Evolutionary conservation across 2,113 vertebrate genomes (phyloP), one percentile per base, ranked within the genome.

Genomic region (Spea multiplicata): DNA sequence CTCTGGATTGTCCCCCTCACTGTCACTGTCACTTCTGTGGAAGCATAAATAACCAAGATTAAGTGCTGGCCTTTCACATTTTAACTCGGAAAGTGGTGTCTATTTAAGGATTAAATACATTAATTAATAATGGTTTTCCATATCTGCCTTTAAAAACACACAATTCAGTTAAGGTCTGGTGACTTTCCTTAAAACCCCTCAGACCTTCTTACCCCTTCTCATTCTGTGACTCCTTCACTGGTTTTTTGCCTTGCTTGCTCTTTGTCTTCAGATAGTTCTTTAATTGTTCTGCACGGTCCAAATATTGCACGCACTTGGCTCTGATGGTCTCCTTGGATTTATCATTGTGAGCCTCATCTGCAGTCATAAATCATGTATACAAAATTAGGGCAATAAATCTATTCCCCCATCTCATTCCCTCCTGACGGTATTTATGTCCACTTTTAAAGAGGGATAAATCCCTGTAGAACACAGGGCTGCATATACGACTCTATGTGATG

Each of bases 281-380:
- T 50, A 99, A 93, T 84, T 98, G 98, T 90, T 99, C 97, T 0
- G 97, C 97, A 71, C 97, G 84, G 90, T 99, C 97, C 91, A 99
- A 90, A 86, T 99, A 99, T 88, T 99, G 97, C 90, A 93, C 2
- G 16, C 97, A 99, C 86, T 98, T 99, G 6, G 91, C 95, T 53
- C 96, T 93, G 84, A 99, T 99, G 85, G 96, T 99, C 84, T 94
- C 95, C 90, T 98, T 99, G 0, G 96, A 96, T 84, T 98, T 98
- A 86, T 98, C 95, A 0, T 91, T 97, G 88, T 97, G 96, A 9
- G 96, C 95, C 80, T 99, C 97, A 93, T 99, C 97, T 99, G 84
- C 44, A 14, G 73, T n/a, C n/a, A n/a, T n/a, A n/a, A n/a, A n/a
- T n/a, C n/a, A n/a, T n/a, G n/a, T 30, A 30, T 30, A 30, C 30